Conservation (phyloP, 2,888 invertebrate species). For the Mythimna impura region DNA sequence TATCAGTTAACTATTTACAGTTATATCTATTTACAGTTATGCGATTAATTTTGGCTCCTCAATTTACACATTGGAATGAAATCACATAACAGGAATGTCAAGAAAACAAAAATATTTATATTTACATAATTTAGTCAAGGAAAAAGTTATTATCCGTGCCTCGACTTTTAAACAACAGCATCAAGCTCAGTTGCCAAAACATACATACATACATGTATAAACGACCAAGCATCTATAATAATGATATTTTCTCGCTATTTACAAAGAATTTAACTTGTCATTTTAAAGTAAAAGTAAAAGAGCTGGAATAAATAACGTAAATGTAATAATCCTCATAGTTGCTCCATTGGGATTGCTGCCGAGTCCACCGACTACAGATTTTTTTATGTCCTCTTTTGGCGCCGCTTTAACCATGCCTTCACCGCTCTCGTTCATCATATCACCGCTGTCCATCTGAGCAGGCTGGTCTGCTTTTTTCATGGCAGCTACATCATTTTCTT, state of each 20-base stretch:
- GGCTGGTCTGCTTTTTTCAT: slow-evolving; percentile 75
- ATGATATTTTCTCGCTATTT: slow-evolving; percentile 82
- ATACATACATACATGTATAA: slow-evolving; percentile 71
- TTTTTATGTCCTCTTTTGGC: slow-evolving; percentile 81
- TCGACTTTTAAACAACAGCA: slow-evolving; percentile 79
- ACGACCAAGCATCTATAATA: slow-evolving; percentile 81
- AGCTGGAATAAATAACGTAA: slow-evolving; percentile 77
- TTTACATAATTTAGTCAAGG: slow-evolving; percentile 80
- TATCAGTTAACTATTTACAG: slow-evolving; percentile 87
- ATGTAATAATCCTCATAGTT: slow-evolving; percentile 68
- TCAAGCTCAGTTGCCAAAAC: slow-evolving; percentile 82
- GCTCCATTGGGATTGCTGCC: slow-evolving; percentile 80
- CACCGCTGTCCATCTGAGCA: slow-evolving; percentile 76
- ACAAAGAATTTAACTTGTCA: slow-evolving; percentile 73
- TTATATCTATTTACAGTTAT: slow-evolving; percentile 86
- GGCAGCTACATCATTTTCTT: slow-evolving; percentile 83
- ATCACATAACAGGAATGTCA: slow-evolving; percentile 88
- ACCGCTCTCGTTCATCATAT: slow-evolving; percentile 79
- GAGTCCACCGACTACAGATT: slow-evolving; percentile 81
- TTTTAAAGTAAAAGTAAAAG: slow-evolving; percentile 81
- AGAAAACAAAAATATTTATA: slow-evolving; percentile 79
- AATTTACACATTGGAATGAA: slow-evolving; percentile 86
- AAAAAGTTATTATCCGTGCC: slow-evolving; percentile 62
- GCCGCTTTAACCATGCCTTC: slow-evolving; percentile 77
- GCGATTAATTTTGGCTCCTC: slow-evolving; percentile 83